These are phyloP conservation scores for Drosophila novamexicana DNA, from an alignment of 1,140 invertebrate species.

Conservation along the genomic window DNA sequence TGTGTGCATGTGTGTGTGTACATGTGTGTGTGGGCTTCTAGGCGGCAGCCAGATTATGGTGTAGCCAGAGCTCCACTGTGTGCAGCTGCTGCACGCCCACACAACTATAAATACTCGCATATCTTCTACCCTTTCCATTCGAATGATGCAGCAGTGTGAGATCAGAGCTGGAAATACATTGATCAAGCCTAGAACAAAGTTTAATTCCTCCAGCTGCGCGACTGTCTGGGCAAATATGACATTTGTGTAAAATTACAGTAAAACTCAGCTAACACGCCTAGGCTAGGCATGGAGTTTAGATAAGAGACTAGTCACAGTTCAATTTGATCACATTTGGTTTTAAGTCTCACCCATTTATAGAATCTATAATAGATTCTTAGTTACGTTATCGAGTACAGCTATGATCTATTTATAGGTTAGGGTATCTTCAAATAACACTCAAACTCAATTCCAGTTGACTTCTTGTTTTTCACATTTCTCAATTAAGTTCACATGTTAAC, in stretches of 20 bases:
- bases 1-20: slow-evolving; percentile 44
- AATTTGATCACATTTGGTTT: too few species aligned
- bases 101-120: slow-evolving; percentile 18
- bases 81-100: slow-evolving; percentile 49
- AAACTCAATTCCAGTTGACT: too few species aligned
- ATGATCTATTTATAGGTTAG: too few species aligned
- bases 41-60: slow-evolving; percentile 42
- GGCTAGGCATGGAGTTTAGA: background rate
- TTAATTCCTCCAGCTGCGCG: background rate
- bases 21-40: too few species aligned
- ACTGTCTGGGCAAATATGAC: slow-evolving; percentile 14
- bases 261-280: slow-evolving; percentile 1
- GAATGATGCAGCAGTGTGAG: slow-evolving; percentile 15
- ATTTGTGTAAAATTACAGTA: slow-evolving; percentile 7
- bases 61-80: slow-evolving; percentile 48
- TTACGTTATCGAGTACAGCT: too few species aligned
- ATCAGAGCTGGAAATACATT: slow-evolving; percentile 14
- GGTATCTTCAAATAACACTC: too few species aligned
- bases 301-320: background rate
- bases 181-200: background rate
- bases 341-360: too few species aligned
- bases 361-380: too few species aligned
- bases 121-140: slow-evolving; percentile 12
- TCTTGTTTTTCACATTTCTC: background rate
- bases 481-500: background rate